Base-by-base conservation (phyloP, 2,888 invertebrate species). In the Pyralis farinalis region DNA sequence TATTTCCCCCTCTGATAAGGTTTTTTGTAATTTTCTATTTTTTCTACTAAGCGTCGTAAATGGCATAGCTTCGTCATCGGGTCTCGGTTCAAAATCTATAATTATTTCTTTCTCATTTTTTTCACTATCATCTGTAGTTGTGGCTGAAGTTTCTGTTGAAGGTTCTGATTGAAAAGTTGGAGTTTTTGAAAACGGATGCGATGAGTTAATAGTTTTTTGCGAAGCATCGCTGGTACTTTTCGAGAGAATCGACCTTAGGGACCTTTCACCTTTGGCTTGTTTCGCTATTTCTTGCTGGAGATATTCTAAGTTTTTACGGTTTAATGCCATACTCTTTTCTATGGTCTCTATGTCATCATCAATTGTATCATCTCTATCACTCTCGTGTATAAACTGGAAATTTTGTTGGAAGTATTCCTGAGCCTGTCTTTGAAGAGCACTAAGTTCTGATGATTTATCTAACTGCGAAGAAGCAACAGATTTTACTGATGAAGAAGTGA, bases 21-120 rank as follows among this genome's bases (percentile, higher is more conserved):
- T 95, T 84, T 95, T 96, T 44, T 93, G 93, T 44, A 95, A 79
- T 58, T 83, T 87, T 57, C 85, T 90, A 50, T 84, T 88, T 65
- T 90, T 90, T 41, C 89, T 87, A 22, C 71, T 64, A 30, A 86
- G 55, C 2, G 91, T 90, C 45, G 92, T 91, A 38, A 91, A 91
- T 37, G 92, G 92, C 38, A 93, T 92, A 10, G 93, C 92, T 53
- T 92, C 91, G 31, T 90, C 90, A 37, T 92, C 92, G 8, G 92
- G 82, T 47, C 92, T 91, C 4, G 96, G 96, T 77, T 96, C 96
- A 71, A 96, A 96, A 70, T 96, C 95, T 52, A 96, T 96, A 47
- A 96, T 93, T 42, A 96, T 96, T 81, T 96, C 96, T 56, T 92
- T 92, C 69, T 94, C 94, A 60, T 93, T 93, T 55, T 92, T 91